Evolutionary conservation across 2,797 vertebrate species (phyloP).

Genomic region (Takifugu ocellatus): DNA sequence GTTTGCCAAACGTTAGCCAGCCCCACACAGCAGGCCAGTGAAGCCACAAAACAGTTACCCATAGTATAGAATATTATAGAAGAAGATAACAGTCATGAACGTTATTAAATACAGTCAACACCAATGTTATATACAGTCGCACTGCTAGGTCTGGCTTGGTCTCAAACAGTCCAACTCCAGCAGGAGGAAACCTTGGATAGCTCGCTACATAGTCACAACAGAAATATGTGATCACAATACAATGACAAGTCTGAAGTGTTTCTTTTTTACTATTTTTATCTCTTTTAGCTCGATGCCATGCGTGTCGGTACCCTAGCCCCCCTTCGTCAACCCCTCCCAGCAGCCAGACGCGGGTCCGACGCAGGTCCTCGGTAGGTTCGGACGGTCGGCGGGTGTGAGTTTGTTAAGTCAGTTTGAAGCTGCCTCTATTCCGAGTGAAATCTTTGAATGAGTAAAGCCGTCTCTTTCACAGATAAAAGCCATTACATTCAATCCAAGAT

Average conservation of each 20-base stretch:
- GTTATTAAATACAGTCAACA: conserved; percentile 94
- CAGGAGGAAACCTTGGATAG: conserved; percentile 85
- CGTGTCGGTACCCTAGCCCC: conserved; percentile 64
- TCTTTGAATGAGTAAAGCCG: conserved; percentile 78
- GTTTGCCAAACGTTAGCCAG: conserved; percentile 77
- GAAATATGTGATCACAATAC: conserved; percentile 95
- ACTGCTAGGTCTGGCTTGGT: conserved; percentile 87
- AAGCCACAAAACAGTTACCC: conserved; percentile 90
- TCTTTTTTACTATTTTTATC: conserved; percentile 54
- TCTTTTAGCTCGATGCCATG: conserved; percentile 51
- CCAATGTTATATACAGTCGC: conserved; percentile 94
- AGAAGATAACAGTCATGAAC: conserved; percentile 97
- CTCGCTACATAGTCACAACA: conserved; percentile 90
- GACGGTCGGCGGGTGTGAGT: conserved; percentile 75
- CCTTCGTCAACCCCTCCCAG: conserved; percentile 72
- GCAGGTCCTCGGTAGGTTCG: conserved; percentile 66
- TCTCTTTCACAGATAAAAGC: conserved; percentile 87
- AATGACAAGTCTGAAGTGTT: conserved; percentile 89
- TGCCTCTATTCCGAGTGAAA: conserved; percentile 81
- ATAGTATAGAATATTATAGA: conserved; percentile 85
- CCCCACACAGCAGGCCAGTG: conserved; percentile 83
- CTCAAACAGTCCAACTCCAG: conserved; percentile 76
- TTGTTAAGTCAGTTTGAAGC: conserved; percentile 80
- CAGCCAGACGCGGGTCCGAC: conserved; percentile 63
- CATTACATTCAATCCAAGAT: conserved; percentile 95